Percentiles rank a stretch among this genome's conserved stretches.
These are phyloP conservation scores for Lepidocolaptes lacrymiger DNA, from an alignment of 2,797 vertebrate species.

Conservation along the genomic window DNA sequence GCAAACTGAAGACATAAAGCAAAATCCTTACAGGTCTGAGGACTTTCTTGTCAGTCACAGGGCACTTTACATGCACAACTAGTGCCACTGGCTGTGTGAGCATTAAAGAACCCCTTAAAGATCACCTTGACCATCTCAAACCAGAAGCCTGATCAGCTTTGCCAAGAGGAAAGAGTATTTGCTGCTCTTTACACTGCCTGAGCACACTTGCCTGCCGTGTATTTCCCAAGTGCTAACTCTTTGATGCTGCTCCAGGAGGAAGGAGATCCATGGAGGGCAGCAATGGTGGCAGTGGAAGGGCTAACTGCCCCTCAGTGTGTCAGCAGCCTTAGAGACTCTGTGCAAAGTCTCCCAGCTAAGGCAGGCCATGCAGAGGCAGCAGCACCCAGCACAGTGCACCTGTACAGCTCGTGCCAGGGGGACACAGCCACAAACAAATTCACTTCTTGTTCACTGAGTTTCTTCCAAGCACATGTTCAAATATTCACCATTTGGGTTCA, in stretches of 20 bases:
- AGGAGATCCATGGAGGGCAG: neutral
- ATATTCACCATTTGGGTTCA: neutral
- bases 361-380: neutral
- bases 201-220: neutral
- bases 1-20: constrained; percentile 2
- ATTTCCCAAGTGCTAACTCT: neutral
- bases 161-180: neutral
- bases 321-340: neutral
- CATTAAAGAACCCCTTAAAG: neutral
- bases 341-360: neutral
- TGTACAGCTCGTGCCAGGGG: accelerated
- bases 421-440: neutral
- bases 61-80: neutral
- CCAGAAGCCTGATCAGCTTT: neutral
- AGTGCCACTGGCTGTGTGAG: neutral
- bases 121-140: neutral
- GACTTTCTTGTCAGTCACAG: neutral
- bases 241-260: neutral
- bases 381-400: neutral
- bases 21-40: neutral
- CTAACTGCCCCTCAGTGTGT: neutral
- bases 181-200: neutral
- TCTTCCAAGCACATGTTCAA: neutral
- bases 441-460: neutral
- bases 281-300: neutral